Evolutionary conservation across 1,140 invertebrate species (phyloP).

Genomic region (Apolygus lucorum): DNA sequence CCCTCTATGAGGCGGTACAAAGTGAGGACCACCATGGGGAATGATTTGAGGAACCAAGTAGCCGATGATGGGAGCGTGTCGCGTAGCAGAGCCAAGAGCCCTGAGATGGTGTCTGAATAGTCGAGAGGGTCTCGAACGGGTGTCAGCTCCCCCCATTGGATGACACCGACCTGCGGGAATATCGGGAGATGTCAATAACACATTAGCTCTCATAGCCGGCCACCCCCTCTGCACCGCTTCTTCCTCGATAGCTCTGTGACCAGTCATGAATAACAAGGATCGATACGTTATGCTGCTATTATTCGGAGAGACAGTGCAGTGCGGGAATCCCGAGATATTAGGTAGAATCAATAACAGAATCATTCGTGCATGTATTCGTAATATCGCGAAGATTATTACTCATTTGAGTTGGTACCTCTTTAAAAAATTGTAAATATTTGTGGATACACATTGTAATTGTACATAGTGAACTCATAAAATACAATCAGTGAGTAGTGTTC

Average conservation of each 20-base stretch:
- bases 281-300: background rate
- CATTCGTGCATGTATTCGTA: too few relatives aligned
- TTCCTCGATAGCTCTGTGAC: too few relatives aligned
- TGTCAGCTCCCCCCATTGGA: background rate
- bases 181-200: background rate
- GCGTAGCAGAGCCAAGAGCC: slow-evolving; percentile 6
- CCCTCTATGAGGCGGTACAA: slow-evolving; percentile 21
- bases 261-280: background rate
- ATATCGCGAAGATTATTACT: too few relatives aligned
- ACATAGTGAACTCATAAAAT: too few relatives aligned
- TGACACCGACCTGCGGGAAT: background rate
- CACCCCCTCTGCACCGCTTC: too few relatives aligned
- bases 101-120: slow-evolving; percentile 21
- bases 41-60: slow-evolving; percentile 18
- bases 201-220: background rate
- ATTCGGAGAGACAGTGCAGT: too few relatives aligned
- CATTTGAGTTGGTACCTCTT: too few relatives aligned
- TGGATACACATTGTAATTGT: too few relatives aligned
- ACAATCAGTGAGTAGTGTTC: too few relatives aligned
- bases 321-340: too few relatives aligned
- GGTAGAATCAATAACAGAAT: too few relatives aligned
- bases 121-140: background rate
- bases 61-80: slow-evolving; percentile 19
- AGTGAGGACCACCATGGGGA: slow-evolving; percentile 17
- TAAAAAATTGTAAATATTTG: too few relatives aligned